Evolutionary conservation across 64 coral and sea anemone genomes (phyloP).

Genomic region (Dendronephthya gigantea): DNA sequence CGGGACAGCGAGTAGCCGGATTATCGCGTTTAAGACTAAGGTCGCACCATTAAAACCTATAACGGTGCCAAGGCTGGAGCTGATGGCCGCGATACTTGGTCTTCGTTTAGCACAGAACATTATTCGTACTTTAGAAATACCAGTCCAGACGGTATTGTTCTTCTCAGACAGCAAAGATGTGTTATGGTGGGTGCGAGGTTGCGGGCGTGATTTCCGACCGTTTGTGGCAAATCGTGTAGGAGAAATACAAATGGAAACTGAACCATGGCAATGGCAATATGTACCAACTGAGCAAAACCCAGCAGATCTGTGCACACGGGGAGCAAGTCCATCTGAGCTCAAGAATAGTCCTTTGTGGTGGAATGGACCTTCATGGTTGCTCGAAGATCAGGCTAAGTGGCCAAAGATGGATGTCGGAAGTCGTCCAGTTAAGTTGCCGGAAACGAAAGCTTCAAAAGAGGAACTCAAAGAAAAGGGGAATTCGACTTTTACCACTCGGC

Average conservation of each 20-base stretch:
- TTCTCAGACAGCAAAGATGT: constrained; percentile 47
- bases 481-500: background rate
- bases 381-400: constrained; percentile 24
- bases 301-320: constrained; percentile 38
- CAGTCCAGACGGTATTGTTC: constrained; percentile 4
- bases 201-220: constrained; percentile 30
- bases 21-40: too few species aligned
- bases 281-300: constrained; percentile 30
- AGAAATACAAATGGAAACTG: constrained; percentile 32
- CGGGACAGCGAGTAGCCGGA: too few species aligned
- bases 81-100: too few species aligned
- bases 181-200: constrained; percentile 43
- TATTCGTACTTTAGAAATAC: too few species aligned
- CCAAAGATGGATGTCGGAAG: constrained; percentile 11
- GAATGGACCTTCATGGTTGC: constrained; percentile 33
- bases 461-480: background rate
- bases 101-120: too few species aligned
- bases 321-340: constrained; percentile 12
- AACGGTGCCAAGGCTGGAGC: too few species aligned
- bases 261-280: constrained; percentile 45
- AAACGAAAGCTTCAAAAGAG: constrained; percentile 28
- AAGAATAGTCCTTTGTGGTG: constrained; percentile 26
- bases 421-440: background rate
- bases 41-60: too few species aligned
- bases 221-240: constrained; percentile 47